phyloP scores from a whole-genome alignment of 2,797 vertebrate genomes.

The Siniperca undulata region DNA sequence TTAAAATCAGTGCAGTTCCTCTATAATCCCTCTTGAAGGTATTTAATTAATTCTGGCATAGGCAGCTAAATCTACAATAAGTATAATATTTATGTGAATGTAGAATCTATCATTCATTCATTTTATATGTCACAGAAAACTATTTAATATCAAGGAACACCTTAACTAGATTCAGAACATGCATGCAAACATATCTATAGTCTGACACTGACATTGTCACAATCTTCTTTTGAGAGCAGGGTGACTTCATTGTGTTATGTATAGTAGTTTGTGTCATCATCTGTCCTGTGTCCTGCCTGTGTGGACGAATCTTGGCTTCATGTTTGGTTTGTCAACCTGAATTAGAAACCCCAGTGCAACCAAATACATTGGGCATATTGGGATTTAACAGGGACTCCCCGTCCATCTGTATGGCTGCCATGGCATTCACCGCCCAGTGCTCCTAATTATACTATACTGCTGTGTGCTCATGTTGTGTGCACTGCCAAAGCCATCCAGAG shows the following conservation, averaged over 20 bases:
- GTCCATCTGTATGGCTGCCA: neutral
- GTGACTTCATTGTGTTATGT: neutral
- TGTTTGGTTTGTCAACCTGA: neutral
- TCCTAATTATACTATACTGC: neutral
- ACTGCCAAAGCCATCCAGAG: slow-evolving; percentile 4
- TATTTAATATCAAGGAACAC: neutral
- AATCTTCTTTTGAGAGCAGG: neutral
- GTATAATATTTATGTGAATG: neutral
- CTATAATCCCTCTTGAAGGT: neutral
- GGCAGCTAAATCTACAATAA: neutral
- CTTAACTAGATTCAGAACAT: neutral
- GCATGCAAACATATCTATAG: neutral
- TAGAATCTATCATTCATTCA: neutral
- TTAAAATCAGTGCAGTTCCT: neutral
- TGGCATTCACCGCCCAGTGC: neutral
- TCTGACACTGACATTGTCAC: neutral
- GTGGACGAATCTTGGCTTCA: neutral
- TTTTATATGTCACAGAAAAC: neutral
- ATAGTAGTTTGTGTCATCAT: neutral
- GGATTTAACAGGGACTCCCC: slow-evolving; percentile 18
- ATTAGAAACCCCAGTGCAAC: neutral
- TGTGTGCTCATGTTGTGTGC: neutral
- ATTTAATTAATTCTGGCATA: neutral
- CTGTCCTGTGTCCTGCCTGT: neutral
- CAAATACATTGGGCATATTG: neutral